A percentile compares a stretch with the other conserved stretches of the same genome.
Conservation (phyloP, 2,797 vertebrate genomes). For the Aphelocoma californica region DNA sequence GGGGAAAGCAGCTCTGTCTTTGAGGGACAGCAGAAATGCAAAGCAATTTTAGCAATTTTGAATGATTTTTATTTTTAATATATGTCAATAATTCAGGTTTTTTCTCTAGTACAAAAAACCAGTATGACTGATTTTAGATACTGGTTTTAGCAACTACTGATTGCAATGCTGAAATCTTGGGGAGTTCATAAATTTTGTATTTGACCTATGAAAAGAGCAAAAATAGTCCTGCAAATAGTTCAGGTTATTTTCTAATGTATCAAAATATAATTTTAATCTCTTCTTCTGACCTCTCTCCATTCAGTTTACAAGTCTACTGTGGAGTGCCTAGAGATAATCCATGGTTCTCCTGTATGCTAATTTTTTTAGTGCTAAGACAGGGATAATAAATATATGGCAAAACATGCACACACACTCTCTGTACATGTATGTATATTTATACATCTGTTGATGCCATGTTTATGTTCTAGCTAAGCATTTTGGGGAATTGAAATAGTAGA, state of each 20-base stretch:
- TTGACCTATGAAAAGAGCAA: not conserved
- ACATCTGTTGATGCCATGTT: not conserved
- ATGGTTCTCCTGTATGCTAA: not conserved
- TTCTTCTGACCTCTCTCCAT: not conserved
- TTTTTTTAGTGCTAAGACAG: not conserved
- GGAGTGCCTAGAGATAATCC: not conserved
- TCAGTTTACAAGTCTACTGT: not conserved
- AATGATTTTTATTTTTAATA: not conserved
- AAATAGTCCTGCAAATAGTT: not conserved
- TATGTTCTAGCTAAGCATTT: not conserved
- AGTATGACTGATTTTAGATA: not conserved
- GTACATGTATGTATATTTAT: not conserved
- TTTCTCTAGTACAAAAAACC: not conserved
- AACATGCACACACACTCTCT: not conserved
- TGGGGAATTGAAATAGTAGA: not conserved
- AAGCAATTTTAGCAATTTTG: not conserved
- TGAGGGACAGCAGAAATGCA: not conserved
- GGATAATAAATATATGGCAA: not conserved
- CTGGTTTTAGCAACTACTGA: not conserved
- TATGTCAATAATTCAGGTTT: not conserved
- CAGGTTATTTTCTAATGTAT: not conserved
- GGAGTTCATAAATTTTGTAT: not conserved
- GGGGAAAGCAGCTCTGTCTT: not conserved
- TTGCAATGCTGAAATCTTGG: not conserved
- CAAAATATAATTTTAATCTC: not conserved